Evolutionary conservation across 2,797 vertebrate genomes (phyloP), one percentile per base, ranked within the genome.

Genomic region (Buceros bicornis): DNA sequence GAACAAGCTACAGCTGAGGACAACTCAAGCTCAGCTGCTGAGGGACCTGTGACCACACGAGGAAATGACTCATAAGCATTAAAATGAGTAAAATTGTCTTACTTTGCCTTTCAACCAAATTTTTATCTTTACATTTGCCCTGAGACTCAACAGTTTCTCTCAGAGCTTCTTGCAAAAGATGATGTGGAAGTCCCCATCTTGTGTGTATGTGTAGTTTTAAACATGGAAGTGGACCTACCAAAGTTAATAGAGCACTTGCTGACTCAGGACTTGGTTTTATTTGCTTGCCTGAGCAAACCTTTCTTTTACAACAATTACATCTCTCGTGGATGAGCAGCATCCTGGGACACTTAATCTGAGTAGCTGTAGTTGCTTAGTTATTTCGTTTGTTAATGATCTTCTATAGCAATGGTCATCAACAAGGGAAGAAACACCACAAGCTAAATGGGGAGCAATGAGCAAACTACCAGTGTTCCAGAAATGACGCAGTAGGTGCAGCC

Each of bases 1-100:
- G 66, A 96, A 95, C 24, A 65, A 93, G 81, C 29, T 74, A 7
- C 93, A 96, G 77, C 88, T 96, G 96, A 80, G 73, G 51, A 81
- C 3, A 8, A 40, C 10, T n/a, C 11, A 60, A 15, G 31, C 18
- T 67, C 51, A 81, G 19, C 37, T 90, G 14, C 16, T 77, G 16
- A 20, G 24, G 18, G 17, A 25, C 10, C 22, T 70, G 18, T 42
- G 31, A 31, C 5, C 22, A 56, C 31, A 22, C 4, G 10, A 25
- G 48, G 47, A 48, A 54, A 54, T 13, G 3, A 56, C 21, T 56
- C 19, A 13, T 47, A 51, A 66, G 31, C 3, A 35, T 72, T 54
- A 54, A 37, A 61, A 60, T 56, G 6, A 79, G 0, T 62, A 65
- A 78, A 4, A 25, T 16, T 7, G 21, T 60, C 13, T 43, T 65